These are phyloP conservation scores for Sceliomorpha sp. DNA, from an alignment of 2,888 invertebrate species.

Conservation along the genomic window DNA sequence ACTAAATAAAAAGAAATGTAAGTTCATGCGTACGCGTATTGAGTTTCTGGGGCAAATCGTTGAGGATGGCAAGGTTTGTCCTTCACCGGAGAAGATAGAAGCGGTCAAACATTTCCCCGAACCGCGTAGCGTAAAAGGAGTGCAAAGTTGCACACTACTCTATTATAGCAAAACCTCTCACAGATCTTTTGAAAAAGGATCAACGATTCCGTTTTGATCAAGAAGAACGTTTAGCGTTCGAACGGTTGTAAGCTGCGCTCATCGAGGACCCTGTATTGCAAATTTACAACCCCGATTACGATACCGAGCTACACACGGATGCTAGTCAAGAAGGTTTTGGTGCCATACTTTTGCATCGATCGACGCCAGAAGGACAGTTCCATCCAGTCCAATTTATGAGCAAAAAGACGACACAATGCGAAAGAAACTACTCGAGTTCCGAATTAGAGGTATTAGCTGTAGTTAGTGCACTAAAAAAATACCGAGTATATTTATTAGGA, in stretches of 20 bases:
- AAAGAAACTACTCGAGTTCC: constrained; percentile 58
- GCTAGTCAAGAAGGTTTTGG: constrained; percentile 40
- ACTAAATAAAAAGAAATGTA: no score
- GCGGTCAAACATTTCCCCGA: background rate
- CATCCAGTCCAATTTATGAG: constrained; percentile 48
- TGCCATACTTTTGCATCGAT: constrained; percentile 39
- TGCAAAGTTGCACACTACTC: background rate
- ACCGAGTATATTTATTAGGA: constrained; percentile 30
- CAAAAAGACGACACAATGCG: constrained; percentile 44
- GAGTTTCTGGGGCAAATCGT: no score
- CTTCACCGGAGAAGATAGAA: no score
- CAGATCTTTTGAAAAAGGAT: background rate
- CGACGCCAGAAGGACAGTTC: constrained; percentile 24
- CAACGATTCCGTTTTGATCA: background rate
- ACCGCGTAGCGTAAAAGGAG: background rate
- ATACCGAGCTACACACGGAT: constrained; percentile 35
- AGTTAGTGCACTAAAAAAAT: constrained; percentile 52
- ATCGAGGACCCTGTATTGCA: constrained; percentile 48
- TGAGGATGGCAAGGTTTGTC: no score
- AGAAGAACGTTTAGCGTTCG: constrained; percentile 2
- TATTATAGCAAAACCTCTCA: background rate
- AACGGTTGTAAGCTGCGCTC: background rate
- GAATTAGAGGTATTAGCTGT: constrained; percentile 60
- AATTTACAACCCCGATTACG: constrained; percentile 41
- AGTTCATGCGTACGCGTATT: no score